These are phyloP conservation scores for Oreochromis aureus DNA, from an alignment of 2,113 vertebrate genomes.

Conservation along the genomic window DNA sequence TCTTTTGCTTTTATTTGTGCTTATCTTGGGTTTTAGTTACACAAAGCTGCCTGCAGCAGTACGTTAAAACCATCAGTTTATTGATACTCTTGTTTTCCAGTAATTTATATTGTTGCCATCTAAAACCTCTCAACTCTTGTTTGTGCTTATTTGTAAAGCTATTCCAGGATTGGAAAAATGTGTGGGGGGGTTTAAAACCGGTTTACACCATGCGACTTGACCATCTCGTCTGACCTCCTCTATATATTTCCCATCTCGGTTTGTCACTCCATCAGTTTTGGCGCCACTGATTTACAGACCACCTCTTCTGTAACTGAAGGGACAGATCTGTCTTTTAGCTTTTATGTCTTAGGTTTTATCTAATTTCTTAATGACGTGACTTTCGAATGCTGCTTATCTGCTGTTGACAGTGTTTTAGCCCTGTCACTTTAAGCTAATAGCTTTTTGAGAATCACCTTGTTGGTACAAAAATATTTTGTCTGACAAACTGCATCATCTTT, in stretches of 20 bases:
- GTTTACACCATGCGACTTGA: not conserved
- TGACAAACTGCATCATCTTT: not conserved
- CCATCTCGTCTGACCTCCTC: too few species aligned
- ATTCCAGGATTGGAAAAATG: not conserved
- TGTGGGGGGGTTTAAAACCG: not conserved
- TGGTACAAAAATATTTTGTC: not conserved
- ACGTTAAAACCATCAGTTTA: too few species aligned
- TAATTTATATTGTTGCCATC: not conserved
- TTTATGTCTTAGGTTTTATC: not conserved
- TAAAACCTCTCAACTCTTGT: not conserved
- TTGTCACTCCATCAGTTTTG: not conserved
- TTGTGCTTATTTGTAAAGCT: not conserved
- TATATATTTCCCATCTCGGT: too few species aligned
- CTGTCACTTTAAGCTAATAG: not conserved
- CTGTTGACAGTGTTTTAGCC: not conserved
- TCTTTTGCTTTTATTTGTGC: not conserved
- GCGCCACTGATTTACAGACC: not conserved
- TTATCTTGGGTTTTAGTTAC: not conserved
- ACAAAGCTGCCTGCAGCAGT: not conserved
- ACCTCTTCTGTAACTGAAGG: not conserved
- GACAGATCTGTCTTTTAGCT: not conserved
- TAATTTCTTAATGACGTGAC: not conserved
- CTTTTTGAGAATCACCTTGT: not conserved
- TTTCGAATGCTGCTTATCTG: not conserved
- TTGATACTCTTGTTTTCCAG: too few species aligned